phyloP scores from a whole-genome alignment of 2,797 vertebrate genomes.

The Malurus leucopterus region DNA sequence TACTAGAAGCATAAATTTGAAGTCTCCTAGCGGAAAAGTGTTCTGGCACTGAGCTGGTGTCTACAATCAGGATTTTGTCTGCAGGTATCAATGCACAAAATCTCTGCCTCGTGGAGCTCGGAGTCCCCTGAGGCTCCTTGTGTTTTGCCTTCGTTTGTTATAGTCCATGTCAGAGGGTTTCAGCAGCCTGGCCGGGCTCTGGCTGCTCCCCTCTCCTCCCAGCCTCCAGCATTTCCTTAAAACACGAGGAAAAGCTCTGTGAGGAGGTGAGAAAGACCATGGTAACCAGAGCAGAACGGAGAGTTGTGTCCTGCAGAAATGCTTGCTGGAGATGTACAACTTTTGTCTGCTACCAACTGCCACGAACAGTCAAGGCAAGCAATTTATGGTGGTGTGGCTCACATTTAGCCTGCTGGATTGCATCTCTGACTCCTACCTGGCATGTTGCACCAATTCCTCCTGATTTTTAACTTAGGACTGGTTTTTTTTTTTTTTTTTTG shows the following conservation, averaged over 20 bases:
- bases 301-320: neutral
- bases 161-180: conserved; percentile 32
- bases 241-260: neutral
- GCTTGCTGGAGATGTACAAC: neutral
- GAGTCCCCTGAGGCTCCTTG: conserved; percentile 40
- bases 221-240: neutral
- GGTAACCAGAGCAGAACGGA: conserved; percentile 15
- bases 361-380: conserved; percentile 18
- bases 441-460: neutral
- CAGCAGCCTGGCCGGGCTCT: conserved; percentile 5
- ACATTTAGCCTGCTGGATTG: neutral
- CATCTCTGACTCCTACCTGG: conserved; percentile 13
- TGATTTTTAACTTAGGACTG: neutral
- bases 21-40: conserved; percentile 45
- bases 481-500: no score
- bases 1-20: conserved; percentile 57
- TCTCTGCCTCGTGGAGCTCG: conserved; percentile 54
- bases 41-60: conserved; percentile 58
- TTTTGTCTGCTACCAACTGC: conserved; percentile 52
- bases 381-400: conserved; percentile 3
- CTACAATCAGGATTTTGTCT: conserved; percentile 79
- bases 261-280: conserved; percentile 22
- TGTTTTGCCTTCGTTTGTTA: conserved; percentile 61
- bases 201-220: conserved; percentile 19
- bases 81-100: conserved; percentile 67